Evolutionary conservation across 2,113 vertebrate genomes (phyloP).

Genomic region (Melanocharis versteri): DNA sequence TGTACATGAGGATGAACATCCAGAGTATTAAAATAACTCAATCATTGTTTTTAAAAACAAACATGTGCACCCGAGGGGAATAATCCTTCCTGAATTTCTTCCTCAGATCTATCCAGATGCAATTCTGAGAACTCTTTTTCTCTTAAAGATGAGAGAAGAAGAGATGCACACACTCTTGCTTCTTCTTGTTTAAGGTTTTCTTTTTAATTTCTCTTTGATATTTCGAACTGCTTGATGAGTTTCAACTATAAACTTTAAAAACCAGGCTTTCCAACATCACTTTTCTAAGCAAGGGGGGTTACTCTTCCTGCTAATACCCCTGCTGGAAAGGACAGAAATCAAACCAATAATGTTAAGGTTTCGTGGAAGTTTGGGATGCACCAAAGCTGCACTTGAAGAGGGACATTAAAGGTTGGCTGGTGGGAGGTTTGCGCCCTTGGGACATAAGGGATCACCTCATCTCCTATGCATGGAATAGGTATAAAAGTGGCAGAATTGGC

Average conservation of each 20-base stretch:
- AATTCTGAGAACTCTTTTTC: not conserved
- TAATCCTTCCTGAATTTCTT: constrained; percentile 63
- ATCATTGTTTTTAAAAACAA: constrained; percentile 63
- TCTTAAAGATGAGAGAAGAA: not conserved
- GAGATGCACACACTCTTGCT: not conserved
- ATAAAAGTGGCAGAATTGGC: not conserved
- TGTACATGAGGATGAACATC: constrained; percentile 34
- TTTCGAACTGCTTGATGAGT: not conserved
- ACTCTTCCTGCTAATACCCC: not conserved
- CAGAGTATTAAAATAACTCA: constrained; percentile 61
- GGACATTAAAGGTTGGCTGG: not conserved
- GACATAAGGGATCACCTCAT: not conserved
- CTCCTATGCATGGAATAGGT: not conserved
- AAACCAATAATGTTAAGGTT: not conserved
- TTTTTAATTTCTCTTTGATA: not conserved
- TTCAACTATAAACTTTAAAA: not conserved
- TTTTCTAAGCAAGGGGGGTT: not conserved
- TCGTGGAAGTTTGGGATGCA: not conserved
- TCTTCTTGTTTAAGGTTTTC: not conserved
- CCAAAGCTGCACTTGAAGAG: not conserved
- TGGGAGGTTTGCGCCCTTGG: not conserved
- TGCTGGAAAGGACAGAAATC: not conserved
- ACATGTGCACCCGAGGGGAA: constrained; percentile 37
- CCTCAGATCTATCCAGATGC: constrained; percentile 19
- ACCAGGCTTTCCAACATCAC: not conserved